Percentiles rank a stretch among this genome's conserved stretches.
Evolutionary conservation across 2,797 vertebrate species (phyloP).

Genomic region (Paratrypauchen microcephalus): DNA sequence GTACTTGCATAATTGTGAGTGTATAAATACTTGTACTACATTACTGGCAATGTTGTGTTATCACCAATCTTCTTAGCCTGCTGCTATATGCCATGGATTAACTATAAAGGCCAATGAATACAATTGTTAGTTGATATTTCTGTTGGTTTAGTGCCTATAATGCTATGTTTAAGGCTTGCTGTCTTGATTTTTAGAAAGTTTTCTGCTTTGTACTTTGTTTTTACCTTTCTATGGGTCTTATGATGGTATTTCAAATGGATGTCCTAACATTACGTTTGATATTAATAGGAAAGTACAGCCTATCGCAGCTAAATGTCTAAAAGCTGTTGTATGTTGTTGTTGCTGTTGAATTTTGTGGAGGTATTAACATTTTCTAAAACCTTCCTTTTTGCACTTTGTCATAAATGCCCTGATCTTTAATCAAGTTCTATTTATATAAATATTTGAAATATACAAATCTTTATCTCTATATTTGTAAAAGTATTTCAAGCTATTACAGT

Average conservation of each 20-base stretch:
- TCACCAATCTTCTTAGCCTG: not conserved
- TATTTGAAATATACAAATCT: slow-evolving; percentile 52
- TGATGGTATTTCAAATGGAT: slow-evolving; percentile 29
- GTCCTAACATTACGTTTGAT: slow-evolving; percentile 28
- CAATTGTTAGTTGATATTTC: slow-evolving; percentile 12
- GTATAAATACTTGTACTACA: slow-evolving; percentile 23
- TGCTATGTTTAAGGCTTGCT: slow-evolving; percentile 13
- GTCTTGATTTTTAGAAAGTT: not conserved
- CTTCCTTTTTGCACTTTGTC: slow-evolving; percentile 67
- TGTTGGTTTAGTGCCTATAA: slow-evolving; percentile 30
- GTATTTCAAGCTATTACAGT: slow-evolving; percentile 52
- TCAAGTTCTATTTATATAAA: slow-evolving; percentile 70
- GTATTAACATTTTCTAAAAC: slow-evolving; percentile 34
- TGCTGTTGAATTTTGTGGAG: slow-evolving; percentile 44
- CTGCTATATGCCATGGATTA: slow-evolving; percentile 10
- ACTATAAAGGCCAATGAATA: slow-evolving; percentile 15
- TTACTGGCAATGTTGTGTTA: not conserved
- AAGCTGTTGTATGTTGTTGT: slow-evolving; percentile 39
- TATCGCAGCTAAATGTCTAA: slow-evolving; percentile 53
- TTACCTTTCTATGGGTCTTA: slow-evolving; percentile 26
- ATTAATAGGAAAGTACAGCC: slow-evolving; percentile 35
- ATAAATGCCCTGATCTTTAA: slow-evolving; percentile 60
- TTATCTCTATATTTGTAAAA: slow-evolving; percentile 61
- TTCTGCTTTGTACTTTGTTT: slow-evolving; percentile 7
- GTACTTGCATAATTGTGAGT: slow-evolving; percentile 21